Conservation (phyloP, 2,888 invertebrate species). For the Cantharis nigra region DNA sequence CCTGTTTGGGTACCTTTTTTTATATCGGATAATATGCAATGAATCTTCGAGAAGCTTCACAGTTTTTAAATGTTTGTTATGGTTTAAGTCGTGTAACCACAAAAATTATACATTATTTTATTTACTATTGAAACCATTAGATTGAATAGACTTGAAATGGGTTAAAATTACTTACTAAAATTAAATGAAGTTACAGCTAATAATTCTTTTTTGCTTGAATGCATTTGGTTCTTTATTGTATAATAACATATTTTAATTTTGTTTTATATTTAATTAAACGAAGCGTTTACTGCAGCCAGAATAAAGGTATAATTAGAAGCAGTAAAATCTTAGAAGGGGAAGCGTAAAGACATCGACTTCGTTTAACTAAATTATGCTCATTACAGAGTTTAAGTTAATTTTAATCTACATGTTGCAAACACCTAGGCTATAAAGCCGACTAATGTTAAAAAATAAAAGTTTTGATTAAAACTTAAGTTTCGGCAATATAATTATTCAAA, state of each 20-base stretch:
- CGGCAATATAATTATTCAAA: background rate
- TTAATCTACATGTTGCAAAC: slow-evolving; percentile 22
- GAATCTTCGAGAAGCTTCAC: background rate
- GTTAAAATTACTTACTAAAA: background rate
- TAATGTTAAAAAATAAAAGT: background rate
- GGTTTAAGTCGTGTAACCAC: background rate
- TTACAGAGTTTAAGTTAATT: slow-evolving; percentile 22
- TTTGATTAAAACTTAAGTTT: background rate
- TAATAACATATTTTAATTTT: background rate
- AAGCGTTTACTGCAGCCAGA: background rate
- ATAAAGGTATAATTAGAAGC: slow-evolving; percentile 15
- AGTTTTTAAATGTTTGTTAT: background rate
- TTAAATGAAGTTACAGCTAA: background rate
- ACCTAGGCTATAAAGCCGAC: slow-evolving; percentile 11
- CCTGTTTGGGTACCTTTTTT: too few species aligned
- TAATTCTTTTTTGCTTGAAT: background rate
- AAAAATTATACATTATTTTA: background rate
- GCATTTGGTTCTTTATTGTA: background rate
- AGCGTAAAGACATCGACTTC: slow-evolving; percentile 13
- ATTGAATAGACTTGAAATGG: background rate
- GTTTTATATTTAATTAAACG: background rate
- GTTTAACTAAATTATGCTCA: slow-evolving; percentile 22
- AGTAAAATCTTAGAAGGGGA: slow-evolving; percentile 15
- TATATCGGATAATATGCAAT: background rate
- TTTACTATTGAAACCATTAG: background rate